Percentiles rank a stretch among this genome's conserved stretches.
phyloP scores from a whole-genome alignment of 2,797 vertebrate species.

The Xerus rutilus region DNA sequence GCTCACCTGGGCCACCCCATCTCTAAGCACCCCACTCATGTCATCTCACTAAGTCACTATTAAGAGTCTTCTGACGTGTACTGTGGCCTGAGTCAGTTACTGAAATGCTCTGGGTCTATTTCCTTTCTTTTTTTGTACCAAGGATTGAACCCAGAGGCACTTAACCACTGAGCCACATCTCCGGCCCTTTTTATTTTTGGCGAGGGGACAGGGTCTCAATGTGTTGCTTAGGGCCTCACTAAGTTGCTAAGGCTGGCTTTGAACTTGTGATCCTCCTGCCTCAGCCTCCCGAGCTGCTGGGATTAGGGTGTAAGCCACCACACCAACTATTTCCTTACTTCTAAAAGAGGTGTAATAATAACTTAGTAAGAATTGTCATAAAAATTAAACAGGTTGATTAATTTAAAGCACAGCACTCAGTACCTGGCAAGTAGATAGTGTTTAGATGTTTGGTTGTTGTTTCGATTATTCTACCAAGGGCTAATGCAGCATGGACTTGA shows the following conservation, averaged over 20 bases:
- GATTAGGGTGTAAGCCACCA: too few relatives aligned
- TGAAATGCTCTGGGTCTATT: background rate
- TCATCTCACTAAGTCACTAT: background rate
- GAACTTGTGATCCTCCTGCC: too few relatives aligned
- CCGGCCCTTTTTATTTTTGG: too few relatives aligned
- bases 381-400: background rate
- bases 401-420: background rate
- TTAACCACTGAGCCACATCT: too few relatives aligned
- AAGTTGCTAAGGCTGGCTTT: too few relatives aligned
- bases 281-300: too few relatives aligned
- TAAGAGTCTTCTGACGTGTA: background rate
- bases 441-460: background rate
- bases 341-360: background rate
- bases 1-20: background rate
- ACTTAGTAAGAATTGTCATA: background rate
- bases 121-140: background rate
- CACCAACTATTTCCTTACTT: background rate
- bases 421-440: rapidly evolving
- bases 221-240: too few relatives aligned
- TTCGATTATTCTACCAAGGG: background rate
- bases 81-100: background rate
- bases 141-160: too few relatives aligned
- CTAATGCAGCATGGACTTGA: background rate
- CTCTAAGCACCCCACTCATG: background rate
- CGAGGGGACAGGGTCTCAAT: too few relatives aligned